A percentile compares a stretch with the other conserved stretches of the same genome.
These are phyloP conservation scores for Athene noctua DNA, from an alignment of 2,113 vertebrate genomes.

Conservation along the genomic window DNA sequence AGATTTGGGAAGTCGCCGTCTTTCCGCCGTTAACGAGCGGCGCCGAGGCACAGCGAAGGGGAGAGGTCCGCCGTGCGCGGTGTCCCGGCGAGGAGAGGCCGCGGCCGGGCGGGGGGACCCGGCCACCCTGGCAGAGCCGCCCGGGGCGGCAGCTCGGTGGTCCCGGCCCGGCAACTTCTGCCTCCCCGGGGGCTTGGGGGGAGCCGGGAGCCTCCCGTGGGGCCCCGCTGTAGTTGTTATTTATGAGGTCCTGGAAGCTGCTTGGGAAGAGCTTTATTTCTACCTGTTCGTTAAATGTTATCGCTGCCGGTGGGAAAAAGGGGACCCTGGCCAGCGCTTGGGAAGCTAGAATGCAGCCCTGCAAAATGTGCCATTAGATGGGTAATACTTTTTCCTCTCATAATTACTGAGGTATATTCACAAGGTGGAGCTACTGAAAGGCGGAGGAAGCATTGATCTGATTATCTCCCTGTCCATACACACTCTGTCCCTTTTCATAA, in stretches of 20 bases:
- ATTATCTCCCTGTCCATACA: not conserved
- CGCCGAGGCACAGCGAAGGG: not conserved
- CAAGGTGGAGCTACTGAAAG: conserved; percentile 69
- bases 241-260: not conserved
- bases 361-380: not conserved
- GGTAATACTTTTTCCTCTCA: conserved; percentile 13
- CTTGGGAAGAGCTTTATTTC: not conserved
- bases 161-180: not conserved
- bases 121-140: not conserved
- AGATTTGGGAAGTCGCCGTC: not conserved
- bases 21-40: not conserved
- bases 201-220: not conserved
- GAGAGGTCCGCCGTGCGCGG: not conserved
- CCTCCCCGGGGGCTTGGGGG: not conserved
- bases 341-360: not conserved
- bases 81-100: not conserved
- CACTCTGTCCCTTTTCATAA: not conserved
- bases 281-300: not conserved
- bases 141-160: not conserved
- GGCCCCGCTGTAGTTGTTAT: not conserved
- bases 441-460: conserved; percentile 27
- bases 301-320: not conserved
- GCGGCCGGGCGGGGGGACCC: not conserved
- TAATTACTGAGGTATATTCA: conserved; percentile 66
- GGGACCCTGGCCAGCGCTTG: not conserved